Conservation (phyloP, 1,140 invertebrate genomes). For the Papilio xuthus region DNA sequence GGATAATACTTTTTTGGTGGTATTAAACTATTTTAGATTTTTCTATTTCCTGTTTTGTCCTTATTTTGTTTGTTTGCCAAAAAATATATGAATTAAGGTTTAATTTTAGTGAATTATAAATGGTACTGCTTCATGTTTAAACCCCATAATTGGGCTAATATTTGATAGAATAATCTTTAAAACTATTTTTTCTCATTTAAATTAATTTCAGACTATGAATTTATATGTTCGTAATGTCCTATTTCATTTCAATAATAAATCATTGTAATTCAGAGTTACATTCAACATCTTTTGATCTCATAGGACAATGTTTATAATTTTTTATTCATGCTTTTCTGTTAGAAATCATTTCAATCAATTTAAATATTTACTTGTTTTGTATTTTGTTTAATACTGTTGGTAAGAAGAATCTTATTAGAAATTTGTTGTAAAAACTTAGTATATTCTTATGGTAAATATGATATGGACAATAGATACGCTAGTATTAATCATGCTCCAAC, state of each 20-base stretch:
- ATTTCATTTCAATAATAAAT: neutral
- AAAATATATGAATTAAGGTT: neutral
- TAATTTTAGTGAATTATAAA: neutral
- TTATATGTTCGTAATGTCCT: neutral
- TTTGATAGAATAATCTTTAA: constrained; percentile 6
- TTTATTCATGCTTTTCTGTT: neutral
- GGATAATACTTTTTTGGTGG: neutral
- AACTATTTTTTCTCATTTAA: neutral
- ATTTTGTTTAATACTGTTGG: constrained; percentile 1
- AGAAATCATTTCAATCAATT: neutral
- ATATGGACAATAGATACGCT: constrained; percentile 71
- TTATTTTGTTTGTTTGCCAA: neutral
- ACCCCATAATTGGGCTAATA: constrained; percentile 25
- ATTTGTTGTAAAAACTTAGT: constrained; percentile 42
- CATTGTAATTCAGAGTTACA: neutral
- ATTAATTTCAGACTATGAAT: neutral
- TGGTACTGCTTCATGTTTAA: constrained; percentile 9
- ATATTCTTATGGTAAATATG: constrained; percentile 45
- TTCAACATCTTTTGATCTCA: neutral
- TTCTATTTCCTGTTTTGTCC: too few species aligned
- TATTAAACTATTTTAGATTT: neutral
- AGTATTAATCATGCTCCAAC: constrained; percentile 58
- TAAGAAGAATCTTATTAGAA: constrained; percentile 28
- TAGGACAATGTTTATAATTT: neutral
- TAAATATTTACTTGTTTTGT: neutral